Evolutionary conservation across 2,113 vertebrate genomes (phyloP).

Genomic region (Lophochroa leadbeateri): DNA sequence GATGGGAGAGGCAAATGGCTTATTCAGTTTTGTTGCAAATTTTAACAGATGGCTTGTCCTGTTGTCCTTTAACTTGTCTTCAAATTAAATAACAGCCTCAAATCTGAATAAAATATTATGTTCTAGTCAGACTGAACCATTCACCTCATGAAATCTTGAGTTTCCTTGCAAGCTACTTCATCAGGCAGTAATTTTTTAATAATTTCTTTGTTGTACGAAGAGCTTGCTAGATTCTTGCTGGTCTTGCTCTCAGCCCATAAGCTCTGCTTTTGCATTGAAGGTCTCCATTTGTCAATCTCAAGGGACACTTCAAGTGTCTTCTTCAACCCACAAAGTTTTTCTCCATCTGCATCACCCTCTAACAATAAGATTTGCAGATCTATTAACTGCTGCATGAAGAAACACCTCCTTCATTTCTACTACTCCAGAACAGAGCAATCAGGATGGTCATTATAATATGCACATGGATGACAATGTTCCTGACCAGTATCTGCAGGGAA

Average conservation of each 20-base stretch:
- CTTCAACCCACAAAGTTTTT: neutral
- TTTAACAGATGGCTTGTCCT: neutral
- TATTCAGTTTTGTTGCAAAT: neutral
- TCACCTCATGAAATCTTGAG: neutral
- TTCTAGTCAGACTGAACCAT: neutral
- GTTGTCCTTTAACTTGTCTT: neutral
- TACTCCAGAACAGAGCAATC: neutral
- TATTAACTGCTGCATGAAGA: neutral
- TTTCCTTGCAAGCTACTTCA: neutral
- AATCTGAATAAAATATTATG: neutral
- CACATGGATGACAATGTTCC: neutral
- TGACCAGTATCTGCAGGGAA: neutral
- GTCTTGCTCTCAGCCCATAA: neutral
- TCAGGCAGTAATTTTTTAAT: neutral
- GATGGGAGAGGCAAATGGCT: neutral
- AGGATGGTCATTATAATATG: rapidly evolving
- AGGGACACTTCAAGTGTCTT: neutral
- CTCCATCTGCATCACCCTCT: neutral
- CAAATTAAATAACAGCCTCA: neutral
- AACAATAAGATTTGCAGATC: neutral
- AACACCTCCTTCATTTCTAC: neutral
- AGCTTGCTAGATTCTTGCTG: neutral
- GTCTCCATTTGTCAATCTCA: neutral
- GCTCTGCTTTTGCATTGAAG: neutral
- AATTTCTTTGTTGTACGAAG: neutral